Evolutionary conservation across 2,888 invertebrate species (phyloP).

Genomic region (Trissolcus brochymenae): DNA sequence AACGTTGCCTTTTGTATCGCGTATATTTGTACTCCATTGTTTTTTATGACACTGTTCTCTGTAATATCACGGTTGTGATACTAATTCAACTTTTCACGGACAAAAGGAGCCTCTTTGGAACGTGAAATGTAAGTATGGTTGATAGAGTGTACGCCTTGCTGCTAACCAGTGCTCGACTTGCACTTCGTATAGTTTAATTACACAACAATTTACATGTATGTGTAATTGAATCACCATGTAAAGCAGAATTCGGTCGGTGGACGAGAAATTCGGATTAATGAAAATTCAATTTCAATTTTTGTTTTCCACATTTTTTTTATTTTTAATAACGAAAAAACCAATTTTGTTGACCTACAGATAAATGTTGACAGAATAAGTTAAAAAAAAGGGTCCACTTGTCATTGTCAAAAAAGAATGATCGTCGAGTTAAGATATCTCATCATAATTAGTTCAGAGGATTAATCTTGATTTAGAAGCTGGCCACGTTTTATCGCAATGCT

Average conservation of each 20-base stretch:
- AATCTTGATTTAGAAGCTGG: not conserved
- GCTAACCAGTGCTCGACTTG: not conserved
- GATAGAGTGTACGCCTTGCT: not conserved
- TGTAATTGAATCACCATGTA: conserved; percentile 10
- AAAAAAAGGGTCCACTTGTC: no score
- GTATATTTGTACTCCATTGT: conserved; percentile 25
- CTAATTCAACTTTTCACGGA: conserved; percentile 43
- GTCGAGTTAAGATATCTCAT: not conserved
- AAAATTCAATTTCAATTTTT: no score
- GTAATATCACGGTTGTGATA: conserved; percentile 26
- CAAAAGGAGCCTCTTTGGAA: conserved; percentile 28
- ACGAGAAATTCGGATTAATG: no score
- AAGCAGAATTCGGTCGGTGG: not conserved
- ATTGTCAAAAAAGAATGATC: not conserved
- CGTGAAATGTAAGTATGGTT: conserved; percentile 25
- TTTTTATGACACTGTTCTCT: conserved; percentile 20
- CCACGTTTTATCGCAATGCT: conserved; percentile 14
- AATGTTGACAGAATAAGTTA: no score
- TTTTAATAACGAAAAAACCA: not conserved
- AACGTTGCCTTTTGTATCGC: conserved; percentile 33
- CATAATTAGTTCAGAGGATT: not conserved
- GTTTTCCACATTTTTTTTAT: no score
- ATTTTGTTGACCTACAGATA: not conserved
- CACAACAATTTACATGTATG: conserved; percentile 9
- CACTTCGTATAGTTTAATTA: conserved; percentile 14